phyloP scores from a whole-genome alignment of 2,113 vertebrate genomes.

The Proteles cristata region DNA sequence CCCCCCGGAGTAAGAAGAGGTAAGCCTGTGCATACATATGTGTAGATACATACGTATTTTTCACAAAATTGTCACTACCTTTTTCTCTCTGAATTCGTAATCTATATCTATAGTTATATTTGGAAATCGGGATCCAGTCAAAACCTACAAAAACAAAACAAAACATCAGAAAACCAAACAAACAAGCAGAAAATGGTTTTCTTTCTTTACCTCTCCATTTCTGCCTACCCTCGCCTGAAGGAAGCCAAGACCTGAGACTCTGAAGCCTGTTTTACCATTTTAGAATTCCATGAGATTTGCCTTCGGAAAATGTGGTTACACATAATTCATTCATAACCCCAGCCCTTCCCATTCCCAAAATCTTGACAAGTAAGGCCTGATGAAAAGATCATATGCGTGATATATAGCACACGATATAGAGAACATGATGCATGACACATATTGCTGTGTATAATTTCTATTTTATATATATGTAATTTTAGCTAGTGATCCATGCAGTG shows the following conservation, averaged over 20 bases:
- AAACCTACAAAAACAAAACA: background rate
- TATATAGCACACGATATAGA: background rate
- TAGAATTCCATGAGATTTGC: background rate
- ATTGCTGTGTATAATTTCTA: background rate
- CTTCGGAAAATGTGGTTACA: background rate
- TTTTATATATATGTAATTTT: background rate
- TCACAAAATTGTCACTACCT: background rate
- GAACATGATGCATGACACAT: background rate
- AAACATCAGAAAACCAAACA: background rate
- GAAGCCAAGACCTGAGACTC: background rate
- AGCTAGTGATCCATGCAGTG: background rate
- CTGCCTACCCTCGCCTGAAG: background rate
- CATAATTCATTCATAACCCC: background rate
- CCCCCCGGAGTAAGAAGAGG: background rate
- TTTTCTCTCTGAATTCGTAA: conserved; percentile 1
- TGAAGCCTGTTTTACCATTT: background rate
- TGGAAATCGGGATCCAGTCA: background rate
- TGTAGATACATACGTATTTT: background rate
- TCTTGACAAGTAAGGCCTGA: background rate
- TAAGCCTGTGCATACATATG: background rate
- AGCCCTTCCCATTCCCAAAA: background rate
- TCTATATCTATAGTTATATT: background rate
- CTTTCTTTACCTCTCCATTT: background rate
- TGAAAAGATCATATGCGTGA: background rate
- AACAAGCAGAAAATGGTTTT: background rate